Conservation (phyloP, 2,797 vertebrate genomes). For the Ptychobarbus kaznakovi region DNA sequence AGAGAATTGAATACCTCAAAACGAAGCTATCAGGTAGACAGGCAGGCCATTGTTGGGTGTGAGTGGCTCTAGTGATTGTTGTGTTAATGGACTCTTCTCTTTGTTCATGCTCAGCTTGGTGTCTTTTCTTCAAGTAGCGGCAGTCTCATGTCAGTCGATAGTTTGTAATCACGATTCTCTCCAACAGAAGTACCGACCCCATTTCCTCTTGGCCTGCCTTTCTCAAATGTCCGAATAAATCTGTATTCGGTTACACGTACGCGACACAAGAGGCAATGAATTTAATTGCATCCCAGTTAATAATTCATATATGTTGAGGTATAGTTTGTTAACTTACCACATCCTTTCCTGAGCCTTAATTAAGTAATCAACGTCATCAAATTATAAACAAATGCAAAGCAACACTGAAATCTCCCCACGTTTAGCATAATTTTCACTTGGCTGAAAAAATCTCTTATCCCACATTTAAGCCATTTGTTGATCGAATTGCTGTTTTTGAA, state of each 20-base stretch:
- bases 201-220: slow-evolving; percentile 55
- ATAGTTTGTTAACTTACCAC: slow-evolving; percentile 75
- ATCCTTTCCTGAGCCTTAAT: slow-evolving; percentile 79
- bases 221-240: slow-evolving; percentile 74
- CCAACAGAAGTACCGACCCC: slow-evolving; percentile 63
- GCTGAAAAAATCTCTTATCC: neutral
- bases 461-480: neutral
- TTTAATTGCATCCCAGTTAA: slow-evolving; percentile 77
- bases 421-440: neutral
- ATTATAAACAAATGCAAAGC: slow-evolving; percentile 38
- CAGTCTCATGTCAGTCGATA: slow-evolving; percentile 69
- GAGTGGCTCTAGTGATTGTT: slow-evolving; percentile 42
- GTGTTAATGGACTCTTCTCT: slow-evolving; percentile 44
- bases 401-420: neutral
- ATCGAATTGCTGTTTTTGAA: neutral
- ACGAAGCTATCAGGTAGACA: slow-evolving; percentile 36
- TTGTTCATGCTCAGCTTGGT: slow-evolving; percentile 36
- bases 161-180: slow-evolving; percentile 74
- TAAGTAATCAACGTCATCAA: slow-evolving; percentile 70
- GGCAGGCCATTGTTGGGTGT: slow-evolving; percentile 35
- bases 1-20: slow-evolving; percentile 13
- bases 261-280: slow-evolving; percentile 71
- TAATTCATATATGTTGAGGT: slow-evolving; percentile 76
- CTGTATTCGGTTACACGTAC: slow-evolving; percentile 74
- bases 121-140: slow-evolving; percentile 41